A percentile compares a stretch with the other conserved stretches of the same genome.
Evolutionary conservation across 2,797 vertebrate species (phyloP).

Genomic region (Yasuhikotakia modesta): DNA sequence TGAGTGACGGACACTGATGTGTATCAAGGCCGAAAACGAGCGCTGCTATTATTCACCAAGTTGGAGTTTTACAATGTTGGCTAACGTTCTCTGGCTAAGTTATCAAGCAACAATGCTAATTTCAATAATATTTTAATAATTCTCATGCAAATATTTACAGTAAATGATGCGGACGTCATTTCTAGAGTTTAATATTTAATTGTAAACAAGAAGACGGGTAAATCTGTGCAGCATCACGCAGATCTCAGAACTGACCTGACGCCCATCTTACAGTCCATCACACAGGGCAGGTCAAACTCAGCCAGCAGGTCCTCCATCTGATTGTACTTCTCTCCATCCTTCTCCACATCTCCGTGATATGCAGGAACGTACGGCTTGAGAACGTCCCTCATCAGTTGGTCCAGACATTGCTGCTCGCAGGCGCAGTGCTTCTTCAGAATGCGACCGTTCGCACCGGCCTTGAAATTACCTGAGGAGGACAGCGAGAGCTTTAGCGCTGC

Average conservation of each 20-base stretch:
- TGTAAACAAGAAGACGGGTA: not conserved
- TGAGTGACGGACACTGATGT: slow-evolving; percentile 3
- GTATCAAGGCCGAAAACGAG: slow-evolving; percentile 15
- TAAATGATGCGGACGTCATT: not conserved
- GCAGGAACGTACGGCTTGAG: slow-evolving; percentile 89
- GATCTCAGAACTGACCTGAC: slow-evolving; percentile 80
- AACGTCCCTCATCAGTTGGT: slow-evolving; percentile 89
- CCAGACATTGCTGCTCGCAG: slow-evolving; percentile 93
- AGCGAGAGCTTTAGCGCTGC: not conserved
- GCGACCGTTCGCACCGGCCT: slow-evolving; percentile 91
- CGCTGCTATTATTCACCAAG: not conserved
- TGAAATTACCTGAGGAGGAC: slow-evolving; percentile 89
- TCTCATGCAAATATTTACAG: not conserved
- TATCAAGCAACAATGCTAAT: too few species aligned
- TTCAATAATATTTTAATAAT: not conserved
- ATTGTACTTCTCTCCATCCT: slow-evolving; percentile 96
- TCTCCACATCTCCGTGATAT: slow-evolving; percentile 94
- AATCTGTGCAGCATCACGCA: not conserved
- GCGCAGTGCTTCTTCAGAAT: slow-evolving; percentile 99
- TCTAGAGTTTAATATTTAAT: not conserved
- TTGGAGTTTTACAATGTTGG: too few species aligned
- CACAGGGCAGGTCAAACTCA: slow-evolving; percentile 92
- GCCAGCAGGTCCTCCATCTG: slow-evolving; percentile 98
- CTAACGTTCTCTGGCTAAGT: not conserved
- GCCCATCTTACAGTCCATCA: slow-evolving; percentile 99